Percentiles rank a stretch among this genome's conserved stretches.
phyloP scores from a whole-genome alignment of 2,797 vertebrate genomes.

The Acanthurus leucopareius region DNA sequence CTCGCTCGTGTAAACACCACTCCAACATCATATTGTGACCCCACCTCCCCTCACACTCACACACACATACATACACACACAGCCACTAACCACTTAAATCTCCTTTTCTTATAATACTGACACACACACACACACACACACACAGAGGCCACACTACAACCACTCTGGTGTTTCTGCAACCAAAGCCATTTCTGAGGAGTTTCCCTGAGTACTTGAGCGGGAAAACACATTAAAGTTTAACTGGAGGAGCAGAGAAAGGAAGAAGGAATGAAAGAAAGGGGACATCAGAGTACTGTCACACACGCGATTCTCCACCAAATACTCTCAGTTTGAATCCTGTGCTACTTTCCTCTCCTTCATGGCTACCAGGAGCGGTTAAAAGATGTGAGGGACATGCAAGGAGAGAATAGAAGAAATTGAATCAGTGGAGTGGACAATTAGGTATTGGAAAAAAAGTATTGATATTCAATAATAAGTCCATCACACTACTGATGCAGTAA shows the following conservation, averaged over 20 bases:
- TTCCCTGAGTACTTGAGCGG: constrained; percentile 81
- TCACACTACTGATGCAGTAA: constrained; percentile 23
- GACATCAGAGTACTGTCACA: constrained; percentile 62
- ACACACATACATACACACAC: constrained; percentile 43
- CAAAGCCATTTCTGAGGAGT: constrained; percentile 85
- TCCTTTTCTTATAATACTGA: constrained; percentile 55
- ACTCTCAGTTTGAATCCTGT: constrained; percentile 14
- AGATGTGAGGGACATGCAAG: neutral
- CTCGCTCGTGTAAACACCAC: constrained; percentile 79
- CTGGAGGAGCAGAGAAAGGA: constrained; percentile 54
- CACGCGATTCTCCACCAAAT: constrained; percentile 21
- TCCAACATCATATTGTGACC: constrained; percentile 72
- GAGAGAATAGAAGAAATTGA: constrained; percentile 8
- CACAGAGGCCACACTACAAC: constrained; percentile 67
- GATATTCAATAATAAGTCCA: constrained; percentile 54
- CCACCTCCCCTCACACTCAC: constrained; percentile 19
- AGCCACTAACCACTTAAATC: constrained; percentile 79
- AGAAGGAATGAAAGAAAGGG: constrained; percentile 59
- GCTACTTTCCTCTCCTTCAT: constrained; percentile 24
- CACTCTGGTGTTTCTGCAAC: constrained; percentile 82
- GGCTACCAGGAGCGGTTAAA: constrained; percentile 30
- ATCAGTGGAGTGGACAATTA: constrained; percentile 21
- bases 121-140: constrained; percentile 41
- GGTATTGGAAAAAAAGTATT: constrained; percentile 37
- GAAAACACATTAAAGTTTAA: constrained; percentile 87